Evolutionary conservation across 2,888 invertebrate species (phyloP).

Genomic region (Hydroisotoma schaefferi): DNA sequence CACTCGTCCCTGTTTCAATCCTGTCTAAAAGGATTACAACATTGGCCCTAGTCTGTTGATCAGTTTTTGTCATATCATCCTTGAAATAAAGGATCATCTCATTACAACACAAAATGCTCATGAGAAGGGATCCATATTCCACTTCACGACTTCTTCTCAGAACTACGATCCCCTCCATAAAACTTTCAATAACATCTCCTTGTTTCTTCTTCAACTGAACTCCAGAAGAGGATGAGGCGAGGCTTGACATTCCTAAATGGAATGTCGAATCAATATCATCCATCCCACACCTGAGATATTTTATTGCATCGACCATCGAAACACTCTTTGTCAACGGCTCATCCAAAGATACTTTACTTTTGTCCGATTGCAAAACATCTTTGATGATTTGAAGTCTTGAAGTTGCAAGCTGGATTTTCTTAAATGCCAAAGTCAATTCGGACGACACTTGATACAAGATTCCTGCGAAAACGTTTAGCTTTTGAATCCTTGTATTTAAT

Average conservation of each 20-base stretch:
- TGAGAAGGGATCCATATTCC: conserved; percentile 23
- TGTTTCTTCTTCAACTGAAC: not conserved
- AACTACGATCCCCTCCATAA: not conserved
- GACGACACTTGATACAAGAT: conserved; percentile 10
- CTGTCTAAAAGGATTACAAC: conserved; percentile 10
- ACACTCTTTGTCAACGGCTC: not conserved
- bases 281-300: not conserved
- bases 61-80: conserved; percentile 4
- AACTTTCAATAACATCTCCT: not conserved
- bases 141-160: conserved; percentile 9
- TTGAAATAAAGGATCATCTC: conserved; percentile 6
- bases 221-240: not conserved
- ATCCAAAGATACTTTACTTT: not conserved
- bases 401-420: conserved; percentile 2
- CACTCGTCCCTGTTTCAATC: conserved; percentile 8
- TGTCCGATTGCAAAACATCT: not conserved
- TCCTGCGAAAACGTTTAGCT: conserved; percentile 11
- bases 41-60: conserved; percentile 2
- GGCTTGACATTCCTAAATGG: not conserved
- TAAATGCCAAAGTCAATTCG: not conserved
- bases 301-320: not conserved
- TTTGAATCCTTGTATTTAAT: not conserved
- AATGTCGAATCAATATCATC: not conserved
- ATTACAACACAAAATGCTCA: conserved; percentile 15
- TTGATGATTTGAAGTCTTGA: not conserved